Evolutionary conservation across 1,140 invertebrate species (phyloP), one percentile per base, ranked within the genome.

Genomic region (Drosophila dunni): DNA sequence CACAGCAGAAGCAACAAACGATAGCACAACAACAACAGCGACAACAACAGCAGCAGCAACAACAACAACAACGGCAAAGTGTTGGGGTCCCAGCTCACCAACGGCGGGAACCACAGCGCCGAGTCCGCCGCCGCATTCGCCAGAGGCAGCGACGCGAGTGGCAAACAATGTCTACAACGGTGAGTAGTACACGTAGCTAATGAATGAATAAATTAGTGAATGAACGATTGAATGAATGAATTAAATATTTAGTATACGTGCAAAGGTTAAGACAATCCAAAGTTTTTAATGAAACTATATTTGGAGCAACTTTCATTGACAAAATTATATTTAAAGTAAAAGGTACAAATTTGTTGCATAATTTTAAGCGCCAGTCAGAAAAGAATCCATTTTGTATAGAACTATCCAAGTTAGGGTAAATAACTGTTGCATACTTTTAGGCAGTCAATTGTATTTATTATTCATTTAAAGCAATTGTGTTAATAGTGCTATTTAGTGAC

Each of bases 81-180:
- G 94, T 84, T 96, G 95, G 95, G 95, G 95, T 17, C 95, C 95
- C 5, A 95, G 95, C 69, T 96, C 95, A 79, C 95, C 95, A 8
- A 96, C 95, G 68, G 95, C 95, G 42, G 95, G 95, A 67, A 94
- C 95, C 46, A 96, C 95, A 44, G 95, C 95, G 10, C 95, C 95
- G n/a, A 95, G 95, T 92, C 95, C 95, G 53, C 95, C 95, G 6
- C 95, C 95, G 8, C 94, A 95, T 65, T 94, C 93, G 56, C 93
- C 93, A 40, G 92, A 92, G 76, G 92, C 92, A 70, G 92, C 92
- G 58, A 92, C 92, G 48, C 85, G 94, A 92, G 91, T 94, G 91
- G 82, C 94, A 65, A 94, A 93, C 51, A 90, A 95, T 79, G 93
- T 95, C 81, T 95, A 95, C 91, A 95, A 95, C 73, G 95, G 95